Base-by-base conservation (phyloP, 2,113 vertebrate genomes). In the Tachysurus fulvidraco region DNA sequence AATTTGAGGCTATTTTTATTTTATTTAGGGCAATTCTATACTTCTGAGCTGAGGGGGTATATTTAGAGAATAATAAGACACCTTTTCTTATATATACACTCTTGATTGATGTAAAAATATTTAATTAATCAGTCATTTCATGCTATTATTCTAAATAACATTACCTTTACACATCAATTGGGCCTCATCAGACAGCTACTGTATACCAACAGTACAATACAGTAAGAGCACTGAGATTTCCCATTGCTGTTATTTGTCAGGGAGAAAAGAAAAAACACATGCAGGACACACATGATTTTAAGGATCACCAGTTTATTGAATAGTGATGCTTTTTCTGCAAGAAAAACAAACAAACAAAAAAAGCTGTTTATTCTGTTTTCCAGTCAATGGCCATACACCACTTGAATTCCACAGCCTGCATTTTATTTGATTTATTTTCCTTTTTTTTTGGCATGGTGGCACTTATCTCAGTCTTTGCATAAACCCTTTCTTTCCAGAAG, bases 381-480 rank as follows among this genome's bases (percentile, higher is more conserved):
- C 41, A 54, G 55, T 41, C 54, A 81, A 55, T 41, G 6, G 83
- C 77, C 44, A 52, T 21, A 50, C 21, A 12, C 71, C 65, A 84
- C 82, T 73, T 73, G 54, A 83, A 59, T 36, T 55, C 30, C 64
- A 86, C 25, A 74, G 65, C 52, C 14, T 2, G 0, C 2, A 11
- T 46, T 46, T 46, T 3, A 46, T 46, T 46, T 46, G 46, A 50
- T 50, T 50, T 50, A 50, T 50, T 50, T 36, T 36, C 36, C 36
- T 36, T 36, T 36, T 36, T 65, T 84, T 85, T 81, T 41, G 59
- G 44, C 17, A 44, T 80, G 44, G 25, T 80, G 36, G 65, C 79
- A 87, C 77, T 64, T 87, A 69, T 77, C 71, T 83, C 36, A 17
- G 67, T 87, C 83, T 84, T 59, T 83, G 52, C 41, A 54, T 55